Evolutionary conservation across 2,797 vertebrate genomes (phyloP), one percentile per base, ranked within the genome.

Genomic region (Acipenser ruthenus): DNA sequence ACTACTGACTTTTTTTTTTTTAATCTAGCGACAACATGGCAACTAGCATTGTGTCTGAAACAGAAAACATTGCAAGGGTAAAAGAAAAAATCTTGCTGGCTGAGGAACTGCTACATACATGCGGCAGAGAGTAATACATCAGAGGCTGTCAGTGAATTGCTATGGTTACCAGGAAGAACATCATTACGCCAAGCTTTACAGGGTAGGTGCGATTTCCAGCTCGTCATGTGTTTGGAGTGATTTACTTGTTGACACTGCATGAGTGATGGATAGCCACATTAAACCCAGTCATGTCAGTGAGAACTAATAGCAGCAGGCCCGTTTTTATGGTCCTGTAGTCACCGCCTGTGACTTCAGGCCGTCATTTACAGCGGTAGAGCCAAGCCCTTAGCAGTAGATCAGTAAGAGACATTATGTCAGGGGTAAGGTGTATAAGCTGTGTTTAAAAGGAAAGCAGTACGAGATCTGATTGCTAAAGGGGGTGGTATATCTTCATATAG

Each of bases 121-220:
- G 62, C 70, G 71, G 72, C 76, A 71, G 75, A 73, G 79, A 73
- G 83, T 76, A 80, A 84, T 89, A 88, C 82, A 87, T 88, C 82
- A 68, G 60, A 74, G 72, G 69, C 80, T 82, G 82, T 73, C 74
- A 81, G 69, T 65, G 66, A 74, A 88, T 91, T 81, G 77, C 88
- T 89, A 90, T 92, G 89, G 91, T 86, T 88, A 91, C 90, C 72
- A 70, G 73, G 75, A 82, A 80, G 81, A 67, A 75, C 78, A 83
- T 84, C 82, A 73, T 69, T 67, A 69, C 75, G 75, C 69, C 70
- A 74, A 73, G 73, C 70, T n/a, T 2, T 76, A 74, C 71, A 74
- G 73, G 71, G 79, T 85, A 79, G 69, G 79, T 82, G 82, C 81
- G 74, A 74, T 87, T 83, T 86, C 80, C 80, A 83, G 86, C 81